Percentiles rank a stretch among this genome's conserved stretches.
Conservation (phyloP, 64 coral and sea anemone species). For the Actinia tenebrosa region DNA sequence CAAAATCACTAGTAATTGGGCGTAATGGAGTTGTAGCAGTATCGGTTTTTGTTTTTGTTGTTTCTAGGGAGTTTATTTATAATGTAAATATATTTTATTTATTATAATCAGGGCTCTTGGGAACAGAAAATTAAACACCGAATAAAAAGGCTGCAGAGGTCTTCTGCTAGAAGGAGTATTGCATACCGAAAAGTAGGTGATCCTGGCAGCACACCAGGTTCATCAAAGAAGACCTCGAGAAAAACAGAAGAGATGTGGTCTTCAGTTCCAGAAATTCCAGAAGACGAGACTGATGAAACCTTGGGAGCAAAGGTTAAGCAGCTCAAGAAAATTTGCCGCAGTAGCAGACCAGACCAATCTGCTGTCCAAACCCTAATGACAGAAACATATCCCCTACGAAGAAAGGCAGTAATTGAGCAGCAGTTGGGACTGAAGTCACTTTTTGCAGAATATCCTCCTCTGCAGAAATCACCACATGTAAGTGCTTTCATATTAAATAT, state of each 20-base stretch:
- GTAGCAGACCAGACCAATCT: conserved; percentile 6
- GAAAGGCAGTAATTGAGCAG: conserved; percentile 4
- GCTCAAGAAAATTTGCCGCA: conserved; percentile 8
- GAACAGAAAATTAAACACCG: conserved; percentile 1
- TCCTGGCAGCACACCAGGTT: background rate
- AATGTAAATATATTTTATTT: background rate
- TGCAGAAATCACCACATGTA: conserved; percentile 10
- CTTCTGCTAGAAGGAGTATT: background rate
- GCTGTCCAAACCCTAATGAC: background rate
- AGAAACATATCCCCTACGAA: conserved; percentile 19
- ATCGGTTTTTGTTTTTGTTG: background rate
- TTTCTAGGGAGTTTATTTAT: background rate
- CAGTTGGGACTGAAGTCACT: background rate
- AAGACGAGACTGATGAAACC: conserved; percentile 21
- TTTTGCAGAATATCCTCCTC: background rate
- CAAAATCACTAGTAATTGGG: background rate
- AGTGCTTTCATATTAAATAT: background rate
- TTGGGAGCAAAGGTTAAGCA: conserved; percentile 27
- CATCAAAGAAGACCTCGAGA: background rate
- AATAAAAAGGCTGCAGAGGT: conserved; percentile 7
- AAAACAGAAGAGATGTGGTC: conserved; percentile 16
- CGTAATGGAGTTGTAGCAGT: background rate
- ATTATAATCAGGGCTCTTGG: conserved; percentile 13
- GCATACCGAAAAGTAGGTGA: background rate
- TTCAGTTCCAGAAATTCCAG: background rate